Conservation (phyloP, 2,888 invertebrate genomes). For the Calameuta filiformis region DNA sequence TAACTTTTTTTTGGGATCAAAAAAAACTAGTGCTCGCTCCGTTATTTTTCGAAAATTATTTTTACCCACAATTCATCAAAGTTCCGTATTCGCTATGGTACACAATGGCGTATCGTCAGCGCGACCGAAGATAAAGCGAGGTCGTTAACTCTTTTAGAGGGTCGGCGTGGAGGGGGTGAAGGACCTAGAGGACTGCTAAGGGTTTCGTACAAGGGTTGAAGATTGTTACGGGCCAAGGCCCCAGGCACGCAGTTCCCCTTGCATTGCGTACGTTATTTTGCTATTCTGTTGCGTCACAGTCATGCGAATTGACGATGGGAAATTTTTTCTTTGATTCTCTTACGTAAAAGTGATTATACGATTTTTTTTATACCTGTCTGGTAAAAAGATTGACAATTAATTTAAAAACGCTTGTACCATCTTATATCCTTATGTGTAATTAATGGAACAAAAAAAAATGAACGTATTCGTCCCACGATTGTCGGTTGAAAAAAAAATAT, state of each 20-base stretch:
- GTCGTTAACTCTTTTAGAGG: constrained; percentile 47
- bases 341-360: background rate
- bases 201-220: constrained; percentile 42
- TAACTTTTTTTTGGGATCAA: too few species aligned
- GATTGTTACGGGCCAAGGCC: constrained; percentile 35
- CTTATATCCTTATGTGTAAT: background rate
- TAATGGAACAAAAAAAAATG: background rate
- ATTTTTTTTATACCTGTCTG: background rate
- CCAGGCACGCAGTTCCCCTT: background rate
- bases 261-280: background rate
- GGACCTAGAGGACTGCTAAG: constrained; percentile 19
- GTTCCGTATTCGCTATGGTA: background rate
- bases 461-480: background rate
- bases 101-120: background rate
- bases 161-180: constrained; percentile 13
- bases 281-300: background rate
- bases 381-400: background rate
- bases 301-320: background rate
- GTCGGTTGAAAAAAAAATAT: background rate
- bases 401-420: background rate
- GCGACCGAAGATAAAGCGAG: constrained; percentile 39
- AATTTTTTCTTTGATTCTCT: background rate
- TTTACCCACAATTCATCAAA: background rate
- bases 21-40: too few species aligned
- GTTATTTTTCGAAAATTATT: background rate